These are phyloP conservation scores for Emydura subglobosa DNA, from an alignment of 2,113 vertebrate species.

Conservation along the genomic window DNA sequence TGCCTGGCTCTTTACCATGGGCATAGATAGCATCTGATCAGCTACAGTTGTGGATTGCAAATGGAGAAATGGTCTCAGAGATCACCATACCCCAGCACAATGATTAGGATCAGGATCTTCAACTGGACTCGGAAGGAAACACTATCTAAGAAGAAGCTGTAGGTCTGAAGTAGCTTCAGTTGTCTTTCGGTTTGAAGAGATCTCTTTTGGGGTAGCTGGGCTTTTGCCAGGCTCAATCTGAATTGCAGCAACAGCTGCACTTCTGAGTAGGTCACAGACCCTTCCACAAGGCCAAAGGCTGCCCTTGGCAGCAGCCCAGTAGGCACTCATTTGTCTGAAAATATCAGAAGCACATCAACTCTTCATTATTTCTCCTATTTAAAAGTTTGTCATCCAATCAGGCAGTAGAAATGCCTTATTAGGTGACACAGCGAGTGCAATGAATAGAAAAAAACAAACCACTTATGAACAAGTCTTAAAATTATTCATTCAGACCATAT, in stretches of 20 bases:
- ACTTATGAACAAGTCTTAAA: neutral
- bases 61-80: neutral
- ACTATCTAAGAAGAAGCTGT: neutral
- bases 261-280: neutral
- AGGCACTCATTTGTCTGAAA: neutral
- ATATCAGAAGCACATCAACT: neutral
- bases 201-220: neutral
- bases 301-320: neutral
- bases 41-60: neutral
- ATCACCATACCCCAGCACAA: neutral
- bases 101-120: neutral
- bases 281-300: neutral
- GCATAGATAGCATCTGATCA: neutral
- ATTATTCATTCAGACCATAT: neutral
- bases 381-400: neutral
- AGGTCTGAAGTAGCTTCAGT: neutral
- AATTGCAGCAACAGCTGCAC: too few species aligned
- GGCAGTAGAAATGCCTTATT: neutral
- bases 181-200: neutral
- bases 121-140: neutral
- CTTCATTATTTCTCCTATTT: neutral
- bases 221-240: neutral
- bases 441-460: neutral
- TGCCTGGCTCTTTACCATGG: neutral
- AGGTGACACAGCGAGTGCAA: neutral